Base-by-base conservation (phyloP, 1,140 invertebrate species). In the Contarinia nasturtii region DNA sequence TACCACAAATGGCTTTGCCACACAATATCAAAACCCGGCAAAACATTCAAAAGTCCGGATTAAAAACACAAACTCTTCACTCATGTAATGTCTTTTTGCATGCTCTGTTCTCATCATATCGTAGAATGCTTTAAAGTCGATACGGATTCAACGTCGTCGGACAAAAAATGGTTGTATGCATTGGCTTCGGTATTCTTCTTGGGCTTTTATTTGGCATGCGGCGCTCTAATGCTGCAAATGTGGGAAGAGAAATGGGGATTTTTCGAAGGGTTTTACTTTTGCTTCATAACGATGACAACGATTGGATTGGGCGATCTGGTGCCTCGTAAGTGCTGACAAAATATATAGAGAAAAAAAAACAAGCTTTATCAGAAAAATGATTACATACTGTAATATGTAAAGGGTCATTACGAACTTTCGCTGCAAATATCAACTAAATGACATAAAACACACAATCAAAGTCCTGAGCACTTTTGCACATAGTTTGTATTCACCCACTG, bases 261-360 rank as follows among this genome's bases (percentile, higher is more conserved):
- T 64, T 88, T 90, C 54, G 87, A 93, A 53, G 84, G 86, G 15
- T 92, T 91, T 60, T 93, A 93, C 64, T 93, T 92, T 56, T 90
- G 86, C 56, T 93, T 93, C 57, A 86, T 93, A 43, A 92, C 89
- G 0, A 89, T 93, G 85, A 90, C 88, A n/a, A n/a, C n/a, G n/a
- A n/a, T n/a, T n/a, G n/a, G n/a, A n/a, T n/a, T n/a, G n/a, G n/a
- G n/a, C 10, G 27, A 27, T 27, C 3, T 27, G 27, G 27, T 27
- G 3, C 0, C 27, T n/a, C n/a, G n/a, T n/a, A n/a, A n/a, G n/a
- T n/a, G n/a, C n/a, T n/a, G n/a, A n/a, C n/a, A n/a, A n/a, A 27
- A 5, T 27, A 5, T 27, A 10, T 27, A 10, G 27, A 27, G 27
- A 27, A 27, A 27, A 27, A 27, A 27, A 5, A 10, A 27, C 3